Evolutionary conservation across 2,113 vertebrate genomes (phyloP).

Genomic region (Typhlomys cinereus): DNA sequence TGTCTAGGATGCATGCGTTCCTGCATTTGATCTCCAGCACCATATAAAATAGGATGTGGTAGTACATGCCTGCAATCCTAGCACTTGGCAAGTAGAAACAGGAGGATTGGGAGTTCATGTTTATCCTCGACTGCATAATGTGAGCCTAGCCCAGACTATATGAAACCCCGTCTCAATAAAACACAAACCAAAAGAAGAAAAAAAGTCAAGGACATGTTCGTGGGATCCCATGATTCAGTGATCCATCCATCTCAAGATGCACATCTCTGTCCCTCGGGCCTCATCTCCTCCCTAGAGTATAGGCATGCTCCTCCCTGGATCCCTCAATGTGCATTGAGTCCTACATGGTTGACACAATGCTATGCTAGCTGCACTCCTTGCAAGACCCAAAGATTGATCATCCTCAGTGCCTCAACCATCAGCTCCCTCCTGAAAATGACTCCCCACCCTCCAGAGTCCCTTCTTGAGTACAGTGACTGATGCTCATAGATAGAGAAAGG

Average conservation of each 20-base stretch:
- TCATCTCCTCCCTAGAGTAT: neutral
- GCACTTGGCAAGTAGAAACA: neutral
- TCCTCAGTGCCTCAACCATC: neutral
- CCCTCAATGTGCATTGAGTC: neutral
- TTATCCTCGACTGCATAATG: neutral
- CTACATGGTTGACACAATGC: rapidly evolving
- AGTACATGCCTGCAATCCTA: neutral
- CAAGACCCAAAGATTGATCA: neutral
- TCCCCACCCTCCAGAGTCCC: neutral
- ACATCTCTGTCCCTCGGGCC: neutral
- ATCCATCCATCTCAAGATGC: neutral
- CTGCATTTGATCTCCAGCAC: neutral
- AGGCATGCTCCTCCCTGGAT: neutral
- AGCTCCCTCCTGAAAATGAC: neutral
- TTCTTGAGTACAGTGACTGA: neutral
- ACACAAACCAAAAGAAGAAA: neutral
- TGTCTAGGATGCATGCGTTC: neutral
- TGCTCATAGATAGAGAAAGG: neutral
- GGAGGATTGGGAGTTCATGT: neutral
- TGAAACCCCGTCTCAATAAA: neutral
- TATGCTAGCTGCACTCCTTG: neutral
- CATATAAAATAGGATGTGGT: neutral
- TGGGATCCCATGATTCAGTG: neutral
- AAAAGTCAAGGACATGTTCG: neutral
- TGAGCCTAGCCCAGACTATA: neutral